Base-by-base conservation (phyloP, 1,140 invertebrate genomes). In the Drosophila auraria region DNA sequence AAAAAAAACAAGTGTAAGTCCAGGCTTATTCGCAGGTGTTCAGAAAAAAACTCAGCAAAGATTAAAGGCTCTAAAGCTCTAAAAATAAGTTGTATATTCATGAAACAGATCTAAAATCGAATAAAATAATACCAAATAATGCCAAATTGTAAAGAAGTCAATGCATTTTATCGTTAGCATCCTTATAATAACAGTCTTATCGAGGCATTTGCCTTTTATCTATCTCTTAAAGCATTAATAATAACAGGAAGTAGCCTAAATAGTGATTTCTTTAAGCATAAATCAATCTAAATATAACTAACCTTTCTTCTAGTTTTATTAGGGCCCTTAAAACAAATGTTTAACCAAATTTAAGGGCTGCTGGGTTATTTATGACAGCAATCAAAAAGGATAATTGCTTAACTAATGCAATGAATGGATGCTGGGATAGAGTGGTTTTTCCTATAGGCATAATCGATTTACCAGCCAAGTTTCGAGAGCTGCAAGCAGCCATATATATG, bases 361-460 rank as follows among this genome's bases (percentile, higher is more conserved):
- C 20, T 40, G 7, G 14, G 7, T 56, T 56, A 40, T 57, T 57
- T 40, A 40, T 23, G 54, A 25, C 36, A n/a, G 54, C 54, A 40
- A 57, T 57, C 54, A 57, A 40, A 57, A 57, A n/a, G 25, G 25
- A 64, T 65, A 62, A 66, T 66, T 45, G 59, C 20, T 63, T 45
- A 66, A 66, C 57, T 66, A 66, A 66, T 66, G 58, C 27, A 45
- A 65, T 62, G 17, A 45, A 65, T 62, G 17, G 59, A 36, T 62
- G 9, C 63, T 6, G 23, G 20, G 20, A 42, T 45, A 25, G 63
- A 62, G 58, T 66, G 63, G 57, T 66, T 45, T 65, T 47, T 33
- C 62, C 49, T 51, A 20, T 36, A 17, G 49, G 47, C 50, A 57
- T 69, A 71, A 71, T 71, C 68, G 68, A 71, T 71, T 71, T 69